A percentile compares a stretch with the other conserved stretches of the same genome.
phyloP scores from a whole-genome alignment of 2,888 invertebrate genomes.

The Hypolimnas misippus region DNA sequence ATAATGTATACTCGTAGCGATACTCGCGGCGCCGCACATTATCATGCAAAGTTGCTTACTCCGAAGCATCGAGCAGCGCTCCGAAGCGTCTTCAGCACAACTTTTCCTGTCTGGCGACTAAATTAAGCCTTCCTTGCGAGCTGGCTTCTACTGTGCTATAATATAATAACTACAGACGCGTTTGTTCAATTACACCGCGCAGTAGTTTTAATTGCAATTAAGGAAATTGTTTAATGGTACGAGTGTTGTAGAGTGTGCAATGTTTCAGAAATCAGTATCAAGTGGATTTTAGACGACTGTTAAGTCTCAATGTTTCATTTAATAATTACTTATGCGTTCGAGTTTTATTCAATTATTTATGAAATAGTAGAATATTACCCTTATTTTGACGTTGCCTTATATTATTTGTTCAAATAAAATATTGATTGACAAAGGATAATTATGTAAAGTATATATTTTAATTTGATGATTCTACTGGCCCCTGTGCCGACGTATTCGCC shows the following conservation, averaged over 20 bases:
- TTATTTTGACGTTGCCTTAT: too few species aligned
- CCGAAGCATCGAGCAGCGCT: slow-evolving; percentile 1
- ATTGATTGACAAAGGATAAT: too few species aligned
- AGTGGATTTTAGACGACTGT: not conserved
- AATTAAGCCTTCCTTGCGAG: slow-evolving; percentile 19
- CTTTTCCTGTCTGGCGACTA: slow-evolving; percentile 25
- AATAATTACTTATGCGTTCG: too few species aligned
- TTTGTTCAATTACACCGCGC: slow-evolving; percentile 1
- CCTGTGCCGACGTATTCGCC: too few species aligned
- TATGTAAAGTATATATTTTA: too few species aligned
- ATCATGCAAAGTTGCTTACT: slow-evolving; percentile 26
- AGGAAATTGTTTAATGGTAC: slow-evolving; percentile 8
- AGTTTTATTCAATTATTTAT: too few species aligned
- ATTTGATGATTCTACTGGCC: too few species aligned
- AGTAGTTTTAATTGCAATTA: slow-evolving; percentile 7
- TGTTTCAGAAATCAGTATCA: not conserved
- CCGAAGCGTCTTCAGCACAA: slow-evolving; percentile 15
- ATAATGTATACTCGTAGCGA: too few species aligned
- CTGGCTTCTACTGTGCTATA: slow-evolving; percentile 1
- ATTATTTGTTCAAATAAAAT: too few species aligned
- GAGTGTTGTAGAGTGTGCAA: not conserved
- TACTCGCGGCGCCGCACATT: slow-evolving; percentile 8
- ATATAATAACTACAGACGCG: slow-evolving; percentile 5
- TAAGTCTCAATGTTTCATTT: too few species aligned
- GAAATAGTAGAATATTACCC: too few species aligned